Evolutionary conservation across 2,888 invertebrate species (phyloP), one percentile per base, ranked within the genome.

Genomic region (Dysmachus trigonus): DNA sequence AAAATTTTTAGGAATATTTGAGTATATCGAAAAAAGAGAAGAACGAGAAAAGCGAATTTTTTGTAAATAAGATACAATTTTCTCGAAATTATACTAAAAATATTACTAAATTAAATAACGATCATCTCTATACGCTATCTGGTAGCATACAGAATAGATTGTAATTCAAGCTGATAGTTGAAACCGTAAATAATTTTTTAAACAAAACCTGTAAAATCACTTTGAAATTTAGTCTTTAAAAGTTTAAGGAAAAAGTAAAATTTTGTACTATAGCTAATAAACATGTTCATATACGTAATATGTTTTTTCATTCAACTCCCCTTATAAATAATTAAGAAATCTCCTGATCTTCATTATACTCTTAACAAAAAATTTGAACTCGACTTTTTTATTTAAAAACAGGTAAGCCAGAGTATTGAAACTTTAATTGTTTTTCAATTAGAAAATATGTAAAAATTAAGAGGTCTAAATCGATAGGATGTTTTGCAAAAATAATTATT

Each of bases 221-320:
- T 85, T 85, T 47, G 53, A 85, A 77, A 85, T 71, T 77, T 85
- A 62, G 76, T 35, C 76, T 76, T 85, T 77, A 76, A 85, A 53
- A 76, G 76, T 35, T 53, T 85, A 33, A 85, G 76, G 53, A 27
- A 85, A 76, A 77, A 62, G 47, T 22, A 77, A 85, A 85, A 85
- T 85, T 85, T 85, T 85, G 85, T 85, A 85, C 85, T 85, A 85
- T 85, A 85, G 74, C 74, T 85, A 85, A 77, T 77, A 85, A 85
- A 85, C 53, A 41, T 85, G 85, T 85, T 85, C 85, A 85, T 85
- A 85, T 76, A 85, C 85, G 85, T 85, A 85, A 71, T 47, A 3
- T 33, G 13, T n/a, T 30, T 30, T 82, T 82, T 18, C 18, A 18
- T 53, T 82, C 5, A 47, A 1, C 33, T 33, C 33, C 33, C n/a